A percentile compares a stretch with the other conserved stretches of the same genome.
Evolutionary conservation across 37 sponge, comb jelly and placozoan genomes (phyloP).

Genomic region (Beroe forskalii): DNA sequence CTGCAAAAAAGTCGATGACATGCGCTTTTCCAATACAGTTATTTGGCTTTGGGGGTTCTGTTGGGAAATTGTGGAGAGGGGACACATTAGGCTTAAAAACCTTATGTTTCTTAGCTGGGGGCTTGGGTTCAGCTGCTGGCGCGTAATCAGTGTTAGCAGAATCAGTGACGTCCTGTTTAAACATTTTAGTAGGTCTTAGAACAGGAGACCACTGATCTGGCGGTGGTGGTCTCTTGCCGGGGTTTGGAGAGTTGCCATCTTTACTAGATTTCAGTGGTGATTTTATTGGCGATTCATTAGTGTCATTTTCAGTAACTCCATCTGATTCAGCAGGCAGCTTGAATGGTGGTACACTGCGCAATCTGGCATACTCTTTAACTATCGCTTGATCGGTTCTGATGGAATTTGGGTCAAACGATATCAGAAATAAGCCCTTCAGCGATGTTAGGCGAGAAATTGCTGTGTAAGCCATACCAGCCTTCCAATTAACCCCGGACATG

Average conservation of each 20-base stretch:
- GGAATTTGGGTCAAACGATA: neutral
- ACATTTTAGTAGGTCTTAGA: neutral
- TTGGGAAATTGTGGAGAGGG: neutral
- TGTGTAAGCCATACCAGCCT: slow-evolving; percentile 47
- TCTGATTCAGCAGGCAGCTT: neutral
- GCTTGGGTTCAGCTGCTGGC: neutral
- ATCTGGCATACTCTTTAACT: neutral
- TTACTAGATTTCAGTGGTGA: neutral
- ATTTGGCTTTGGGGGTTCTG: neutral
- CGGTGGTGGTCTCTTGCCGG: neutral
- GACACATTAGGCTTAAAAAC: neutral
- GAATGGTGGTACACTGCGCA: neutral
- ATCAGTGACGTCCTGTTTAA: neutral
- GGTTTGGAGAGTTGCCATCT: neutral
- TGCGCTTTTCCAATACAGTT: neutral
- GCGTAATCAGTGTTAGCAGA: neutral
- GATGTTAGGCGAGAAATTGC: slow-evolving; percentile 9
- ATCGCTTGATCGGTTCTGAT: neutral
- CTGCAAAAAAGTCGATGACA: neutral
- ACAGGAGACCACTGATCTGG: neutral
- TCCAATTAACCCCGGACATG: neutral
- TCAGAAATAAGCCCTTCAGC: neutral
- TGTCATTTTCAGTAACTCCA: too few species aligned
- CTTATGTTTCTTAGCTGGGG: neutral
- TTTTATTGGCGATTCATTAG: neutral